Evolutionary conservation across 2,888 invertebrate species (phyloP).

Genomic region (Rhogogaster chlorosoma): DNA sequence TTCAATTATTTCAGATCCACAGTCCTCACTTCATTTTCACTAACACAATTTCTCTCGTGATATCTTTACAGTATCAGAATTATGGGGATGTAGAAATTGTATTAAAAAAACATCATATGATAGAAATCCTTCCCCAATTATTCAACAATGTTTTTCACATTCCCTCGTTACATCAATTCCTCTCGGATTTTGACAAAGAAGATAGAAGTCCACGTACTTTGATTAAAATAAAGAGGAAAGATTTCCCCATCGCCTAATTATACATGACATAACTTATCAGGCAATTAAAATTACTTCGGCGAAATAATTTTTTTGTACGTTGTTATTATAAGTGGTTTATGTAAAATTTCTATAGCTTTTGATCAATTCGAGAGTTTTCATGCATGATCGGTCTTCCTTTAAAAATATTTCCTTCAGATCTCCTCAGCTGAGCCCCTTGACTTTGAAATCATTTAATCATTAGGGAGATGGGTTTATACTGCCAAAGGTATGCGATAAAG

Average conservation of each 20-base stretch:
- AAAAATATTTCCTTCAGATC: neutral
- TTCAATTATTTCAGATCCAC: neutral
- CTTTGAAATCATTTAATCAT: neutral
- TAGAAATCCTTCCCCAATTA: neutral
- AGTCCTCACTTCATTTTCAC: neutral
- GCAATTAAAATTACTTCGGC: neutral
- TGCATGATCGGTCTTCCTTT: neutral
- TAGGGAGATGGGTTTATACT: neutral
- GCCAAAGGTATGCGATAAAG: neutral
- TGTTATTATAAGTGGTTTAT: neutral
- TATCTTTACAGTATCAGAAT: neutral
- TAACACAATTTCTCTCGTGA: neutral
- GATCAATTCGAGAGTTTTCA: conserved; percentile 1
- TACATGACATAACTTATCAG: neutral
- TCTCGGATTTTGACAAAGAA: neutral
- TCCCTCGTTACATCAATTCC: neutral
- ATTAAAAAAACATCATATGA: neutral
- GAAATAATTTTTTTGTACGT: neutral
- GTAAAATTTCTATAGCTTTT: neutral
- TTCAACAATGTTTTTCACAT: neutral
- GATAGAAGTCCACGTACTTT: neutral
- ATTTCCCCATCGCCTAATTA: neutral
- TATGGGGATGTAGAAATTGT: neutral
- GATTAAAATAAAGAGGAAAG: neutral
- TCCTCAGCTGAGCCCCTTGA: neutral